Evolutionary conservation across 2,113 vertebrate species (phyloP).

Genomic region (Sclerurus mexicanus): DNA sequence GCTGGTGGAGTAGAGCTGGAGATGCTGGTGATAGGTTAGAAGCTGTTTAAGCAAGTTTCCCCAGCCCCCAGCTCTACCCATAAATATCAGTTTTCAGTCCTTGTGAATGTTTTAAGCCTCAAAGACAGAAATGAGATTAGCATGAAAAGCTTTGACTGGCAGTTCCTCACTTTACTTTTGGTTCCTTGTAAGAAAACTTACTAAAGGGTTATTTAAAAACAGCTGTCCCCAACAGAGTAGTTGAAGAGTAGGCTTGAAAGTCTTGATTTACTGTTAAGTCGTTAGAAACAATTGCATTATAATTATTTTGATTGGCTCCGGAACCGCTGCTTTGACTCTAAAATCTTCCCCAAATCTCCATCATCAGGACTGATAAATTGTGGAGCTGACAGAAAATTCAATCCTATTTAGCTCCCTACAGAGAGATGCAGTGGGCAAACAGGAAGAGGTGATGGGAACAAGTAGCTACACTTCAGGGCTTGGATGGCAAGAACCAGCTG

Average conservation of each 20-base stretch:
- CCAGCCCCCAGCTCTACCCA: neutral
- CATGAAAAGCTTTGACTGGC: neutral
- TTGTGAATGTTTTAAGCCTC: constrained; percentile 13
- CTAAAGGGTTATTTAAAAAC: neutral
- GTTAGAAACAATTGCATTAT: neutral
- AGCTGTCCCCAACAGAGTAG: neutral
- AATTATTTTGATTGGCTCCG: neutral
- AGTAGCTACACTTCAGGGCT: neutral
- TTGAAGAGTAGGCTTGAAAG: neutral
- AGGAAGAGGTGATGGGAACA: neutral
- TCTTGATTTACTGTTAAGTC: neutral
- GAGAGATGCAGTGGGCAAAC: neutral
- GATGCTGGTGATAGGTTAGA: neutral
- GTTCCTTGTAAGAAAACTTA: neutral
- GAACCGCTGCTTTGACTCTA: neutral
- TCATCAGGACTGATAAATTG: neutral
- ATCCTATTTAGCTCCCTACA: neutral
- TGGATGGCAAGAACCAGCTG: neutral
- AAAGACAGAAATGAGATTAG: constrained; percentile 41
- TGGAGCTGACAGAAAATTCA: neutral
- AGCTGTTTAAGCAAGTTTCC: neutral
- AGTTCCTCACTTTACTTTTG: neutral
- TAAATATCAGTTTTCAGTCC: constrained; percentile 13
- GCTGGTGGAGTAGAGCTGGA: neutral
- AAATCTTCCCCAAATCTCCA: neutral